These are phyloP conservation scores for Tribolium castaneum DNA, from an alignment of 1,140 invertebrate genomes.

Conservation along the genomic window DNA sequence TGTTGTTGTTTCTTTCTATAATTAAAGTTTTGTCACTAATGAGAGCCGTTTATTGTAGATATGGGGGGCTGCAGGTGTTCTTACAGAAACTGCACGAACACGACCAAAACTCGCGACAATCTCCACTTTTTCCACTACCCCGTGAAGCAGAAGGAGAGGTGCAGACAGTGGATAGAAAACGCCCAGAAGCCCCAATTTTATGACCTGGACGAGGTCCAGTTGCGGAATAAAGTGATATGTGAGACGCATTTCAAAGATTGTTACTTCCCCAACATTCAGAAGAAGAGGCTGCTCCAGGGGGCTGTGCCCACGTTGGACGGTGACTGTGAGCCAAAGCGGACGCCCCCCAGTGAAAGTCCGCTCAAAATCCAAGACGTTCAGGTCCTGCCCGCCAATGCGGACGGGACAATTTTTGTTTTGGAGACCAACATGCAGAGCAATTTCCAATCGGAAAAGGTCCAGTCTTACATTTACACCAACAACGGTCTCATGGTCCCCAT, in stretches of 20 bases:
- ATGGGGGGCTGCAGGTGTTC: slow-evolving; percentile 71
- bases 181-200: slow-evolving; percentile 66
- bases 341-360: neutral
- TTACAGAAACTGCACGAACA: slow-evolving; percentile 66
- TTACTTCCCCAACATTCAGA: slow-evolving; percentile 68
- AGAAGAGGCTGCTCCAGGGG: slow-evolving; percentile 58
- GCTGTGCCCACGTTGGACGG: slow-evolving; percentile 61
- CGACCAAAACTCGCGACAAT: slow-evolving; percentile 65
- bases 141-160: slow-evolving; percentile 68
- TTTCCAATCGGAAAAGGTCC: slow-evolving; percentile 49
- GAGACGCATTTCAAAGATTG: slow-evolving; percentile 69
- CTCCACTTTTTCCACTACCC: slow-evolving; percentile 72
- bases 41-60: slow-evolving; percentile 4
- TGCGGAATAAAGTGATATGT: slow-evolving; percentile 71
- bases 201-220: slow-evolving; percentile 67
- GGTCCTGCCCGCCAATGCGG: slow-evolving; percentile 59
- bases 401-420: slow-evolving; percentile 61
- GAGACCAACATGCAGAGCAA: slow-evolving; percentile 52
- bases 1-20: neutral
- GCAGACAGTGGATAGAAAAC: slow-evolving; percentile 68
- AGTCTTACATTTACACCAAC: slow-evolving; percentile 55
- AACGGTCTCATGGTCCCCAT: slow-evolving; percentile 54
- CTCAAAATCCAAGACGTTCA: slow-evolving; percentile 57
- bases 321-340: slow-evolving; percentile 48
- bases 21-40: neutral